phyloP scores from a whole-genome alignment of 2,888 invertebrate species.

The Eilema griseolum region DNA sequence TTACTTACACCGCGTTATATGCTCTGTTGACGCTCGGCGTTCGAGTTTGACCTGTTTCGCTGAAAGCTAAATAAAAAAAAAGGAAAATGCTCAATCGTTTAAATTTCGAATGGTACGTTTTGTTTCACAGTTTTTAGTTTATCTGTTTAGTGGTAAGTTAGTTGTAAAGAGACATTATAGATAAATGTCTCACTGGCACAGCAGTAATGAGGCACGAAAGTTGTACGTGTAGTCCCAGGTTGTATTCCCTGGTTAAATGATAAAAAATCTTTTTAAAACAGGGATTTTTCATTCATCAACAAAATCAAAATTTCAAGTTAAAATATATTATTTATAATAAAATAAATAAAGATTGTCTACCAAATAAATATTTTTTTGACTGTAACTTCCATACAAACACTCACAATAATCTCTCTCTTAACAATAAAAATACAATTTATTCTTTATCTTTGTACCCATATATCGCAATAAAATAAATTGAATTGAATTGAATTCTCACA shows the following conservation, averaged over 20 bases:
- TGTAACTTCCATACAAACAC: too few species aligned
- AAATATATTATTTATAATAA: too few species aligned
- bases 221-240: neutral
- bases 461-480: too few species aligned
- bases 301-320: too few species aligned
- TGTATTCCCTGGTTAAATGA: neutral
- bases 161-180: neutral
- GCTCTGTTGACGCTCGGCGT: constrained; percentile 40
- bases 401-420: too few species aligned
- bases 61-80: constrained; percentile 46
- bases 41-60: constrained; percentile 56
- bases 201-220: neutral
- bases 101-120: constrained; percentile 38
- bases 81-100: constrained; percentile 40
- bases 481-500: too few species aligned
- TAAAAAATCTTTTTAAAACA: too few species aligned
- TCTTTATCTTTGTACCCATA: too few species aligned
- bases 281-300: too few species aligned
- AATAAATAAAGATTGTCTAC: too few species aligned
- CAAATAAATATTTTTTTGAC: too few species aligned
- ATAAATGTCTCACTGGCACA: neutral
- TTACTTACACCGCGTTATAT: constrained; percentile 50
- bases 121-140: neutral
- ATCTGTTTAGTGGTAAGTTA: neutral
- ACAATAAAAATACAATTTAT: too few species aligned